Base-by-base conservation (phyloP, 2,888 invertebrate genomes). In the Conchocele bisecta region DNA sequence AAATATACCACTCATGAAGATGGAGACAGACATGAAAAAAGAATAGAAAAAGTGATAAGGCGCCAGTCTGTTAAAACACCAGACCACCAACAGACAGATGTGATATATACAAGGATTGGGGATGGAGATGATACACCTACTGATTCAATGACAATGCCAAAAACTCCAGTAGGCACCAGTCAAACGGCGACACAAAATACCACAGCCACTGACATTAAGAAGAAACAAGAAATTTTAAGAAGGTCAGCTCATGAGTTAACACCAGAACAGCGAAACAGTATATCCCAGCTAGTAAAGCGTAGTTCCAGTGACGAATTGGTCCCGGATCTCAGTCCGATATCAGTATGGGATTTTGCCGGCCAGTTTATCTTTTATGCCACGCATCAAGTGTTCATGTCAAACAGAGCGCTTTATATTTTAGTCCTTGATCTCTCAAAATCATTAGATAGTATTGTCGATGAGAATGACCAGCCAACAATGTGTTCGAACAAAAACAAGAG, bases 321-420 rank as follows among this genome's bases (percentile, higher is more conserved):
- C n/a, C 6, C 6, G 5, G n/a, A 26, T n/a, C 22, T 15, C 6
- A 31, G 48, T 7, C 17, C 11, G 3, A 28, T 48, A 3, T 28
- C 48, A 9, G 31, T 64, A 31, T 64, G 64, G 64, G 64, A 64
- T n/a, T 56, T 64, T 48, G 56, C 41, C 11, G 64, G 64, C n/a
- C 56, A 64, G 48, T 54, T 22, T 15, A 57, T 64, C 7, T 64
- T 57, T 22, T 48, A 57, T 37, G 54, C 64, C 11, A 56, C 64
- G 11, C 56, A 64, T 22, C 56, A 64, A 26, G 44, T 64, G 22
- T 57, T 64, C 31, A 56, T 53, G 46, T 54, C 64, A 35, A 64
- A 20, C 15, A 54, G 57, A 20, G 64, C 64, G 31, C 39, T 64
- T 22, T 57, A 64, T 39, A 20, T 56, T 9, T 22, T 64, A 4